These are phyloP conservation scores for Actinemys pallida DNA, from an alignment of 2,113 vertebrate species.

Conservation along the genomic window DNA sequence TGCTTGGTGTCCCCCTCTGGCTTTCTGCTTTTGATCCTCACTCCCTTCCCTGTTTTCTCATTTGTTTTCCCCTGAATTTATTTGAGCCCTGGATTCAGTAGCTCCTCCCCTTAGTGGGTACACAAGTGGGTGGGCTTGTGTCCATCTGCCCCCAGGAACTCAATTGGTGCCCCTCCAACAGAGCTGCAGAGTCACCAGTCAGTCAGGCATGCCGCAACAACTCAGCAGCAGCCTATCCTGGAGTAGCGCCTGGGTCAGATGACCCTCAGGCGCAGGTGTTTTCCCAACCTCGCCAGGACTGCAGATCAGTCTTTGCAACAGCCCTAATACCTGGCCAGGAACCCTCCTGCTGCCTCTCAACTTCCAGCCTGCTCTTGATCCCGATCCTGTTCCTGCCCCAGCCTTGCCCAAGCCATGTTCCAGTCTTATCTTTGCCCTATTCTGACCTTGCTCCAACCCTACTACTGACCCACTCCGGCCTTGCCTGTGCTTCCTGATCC, in stretches of 20 bases:
- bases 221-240: background rate
- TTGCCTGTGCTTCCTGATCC: background rate
- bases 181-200: background rate
- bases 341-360: background rate
- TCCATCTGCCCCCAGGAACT: background rate
- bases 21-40: too few species aligned
- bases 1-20: too few species aligned
- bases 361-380: too few species aligned
- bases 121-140: too few species aligned
- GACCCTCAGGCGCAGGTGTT: background rate
- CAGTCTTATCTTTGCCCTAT: background rate
- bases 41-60: too few species aligned
- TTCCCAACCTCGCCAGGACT: background rate
- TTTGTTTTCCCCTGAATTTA: too few species aligned
- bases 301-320: background rate
- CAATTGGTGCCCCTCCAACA: background rate
- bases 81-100: too few species aligned
- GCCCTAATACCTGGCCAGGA: background rate
- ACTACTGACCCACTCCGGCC: background rate
- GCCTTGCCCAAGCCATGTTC: background rate
- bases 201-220: background rate
- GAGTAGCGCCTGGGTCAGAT: background rate
- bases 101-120: too few species aligned
- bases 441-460: background rate
- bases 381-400: background rate